Conservation (phyloP, 2,888 invertebrate species). For the Drosophila mimetica region DNA sequence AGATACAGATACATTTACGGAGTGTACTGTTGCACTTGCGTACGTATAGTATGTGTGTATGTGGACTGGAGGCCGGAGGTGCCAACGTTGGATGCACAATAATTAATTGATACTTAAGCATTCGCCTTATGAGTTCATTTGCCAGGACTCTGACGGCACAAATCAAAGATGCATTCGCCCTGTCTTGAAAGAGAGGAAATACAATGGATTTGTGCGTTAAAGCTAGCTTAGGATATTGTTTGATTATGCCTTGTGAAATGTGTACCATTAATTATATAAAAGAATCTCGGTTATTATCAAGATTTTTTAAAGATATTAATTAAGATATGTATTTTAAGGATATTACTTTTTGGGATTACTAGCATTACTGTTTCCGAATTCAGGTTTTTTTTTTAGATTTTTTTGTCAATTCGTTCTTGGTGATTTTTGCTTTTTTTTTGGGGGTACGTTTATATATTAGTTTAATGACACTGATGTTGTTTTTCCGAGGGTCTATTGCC, state of each 20-base stretch:
- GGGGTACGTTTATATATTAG: no score
- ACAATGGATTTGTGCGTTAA: neutral
- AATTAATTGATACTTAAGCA: constrained; percentile 70
- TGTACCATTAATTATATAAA: neutral
- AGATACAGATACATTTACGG: constrained; percentile 1
- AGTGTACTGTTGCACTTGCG: constrained; percentile 1
- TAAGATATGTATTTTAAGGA: no score
- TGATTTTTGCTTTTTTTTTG: no score
- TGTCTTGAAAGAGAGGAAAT: neutral
- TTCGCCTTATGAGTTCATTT: constrained; percentile 51
- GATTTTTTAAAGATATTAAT: no score
- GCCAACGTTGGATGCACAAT: constrained; percentile 28
- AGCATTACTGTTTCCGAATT: no score
- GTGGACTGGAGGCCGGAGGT: constrained; percentile 19
- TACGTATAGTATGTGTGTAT: no score
- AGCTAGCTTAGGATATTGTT: neutral
- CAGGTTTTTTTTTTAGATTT: no score
- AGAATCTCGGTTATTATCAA: neutral
- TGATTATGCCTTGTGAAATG: neutral
- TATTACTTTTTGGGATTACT: no score
- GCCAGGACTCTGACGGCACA: constrained; percentile 22
- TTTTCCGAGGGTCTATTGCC: no score
- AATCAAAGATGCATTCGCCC: constrained; percentile 10
- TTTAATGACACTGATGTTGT: no score
- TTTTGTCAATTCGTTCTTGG: no score